phyloP scores from a whole-genome alignment of 1,140 invertebrate species.

The Bombyx mori region ASM3026992v2 NC_085124.1:758001-758500 shows the following conservation, averaged over 20 bases:
- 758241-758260: neutral
- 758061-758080: neutral
- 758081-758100: neutral
- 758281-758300: constrained; percentile 1
- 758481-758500: too few relatives aligned
- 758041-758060: neutral
- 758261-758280: neutral
- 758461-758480: too few relatives aligned
- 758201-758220: constrained; percentile 14
- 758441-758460: too few relatives aligned
- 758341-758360: too few relatives aligned
- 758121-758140: constrained; percentile 9
- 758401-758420: too few relatives aligned
- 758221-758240: constrained; percentile 3
- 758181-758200: constrained; percentile 8
- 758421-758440: too few relatives aligned
- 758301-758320: too few relatives aligned
- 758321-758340: too few relatives aligned
- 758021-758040: neutral
- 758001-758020: neutral
- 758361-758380: too few relatives aligned
- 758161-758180: constrained; percentile 13
- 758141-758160: constrained; percentile 23
- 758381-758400: too few relatives aligned
- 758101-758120: constrained; percentile 1